These are phyloP conservation scores for Conus canariensis DNA, from an alignment of 2,888 invertebrate species.

Conservation along the genomic window DNA sequence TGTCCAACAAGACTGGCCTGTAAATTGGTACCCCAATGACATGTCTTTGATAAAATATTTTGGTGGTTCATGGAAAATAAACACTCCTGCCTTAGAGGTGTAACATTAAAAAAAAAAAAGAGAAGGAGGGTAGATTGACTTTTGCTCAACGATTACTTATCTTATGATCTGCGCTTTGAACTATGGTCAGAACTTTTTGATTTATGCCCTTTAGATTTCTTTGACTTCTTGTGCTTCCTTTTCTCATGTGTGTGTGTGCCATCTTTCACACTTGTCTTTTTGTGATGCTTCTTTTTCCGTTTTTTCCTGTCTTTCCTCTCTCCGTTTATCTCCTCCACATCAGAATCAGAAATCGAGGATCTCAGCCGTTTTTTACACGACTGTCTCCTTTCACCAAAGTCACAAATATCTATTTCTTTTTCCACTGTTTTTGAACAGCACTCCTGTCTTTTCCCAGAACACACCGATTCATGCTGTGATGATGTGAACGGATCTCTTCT, in stretches of 20 bases:
- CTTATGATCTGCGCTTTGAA: background rate
- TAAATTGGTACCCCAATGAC: too few relatives aligned
- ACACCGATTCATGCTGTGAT: background rate
- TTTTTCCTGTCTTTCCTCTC: conserved; percentile 19
- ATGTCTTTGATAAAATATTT: too few relatives aligned
- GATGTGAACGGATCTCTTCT: background rate
- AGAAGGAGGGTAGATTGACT: too few relatives aligned
- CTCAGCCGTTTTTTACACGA: background rate
- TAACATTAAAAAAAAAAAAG: too few relatives aligned
- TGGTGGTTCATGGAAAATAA: too few relatives aligned
- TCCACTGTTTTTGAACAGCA: background rate
- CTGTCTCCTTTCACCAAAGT: background rate
- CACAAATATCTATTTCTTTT: background rate
- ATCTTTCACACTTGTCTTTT: conserved; percentile 22
- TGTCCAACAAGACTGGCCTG: too few relatives aligned
- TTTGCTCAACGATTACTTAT: background rate
- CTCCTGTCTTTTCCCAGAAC: background rate
- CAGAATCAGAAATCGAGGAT: background rate
- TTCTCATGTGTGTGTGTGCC: conserved; percentile 39
- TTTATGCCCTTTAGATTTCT: conserved; percentile 42
- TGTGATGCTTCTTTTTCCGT: conserved; percentile 1
- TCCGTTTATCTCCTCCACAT: background rate
- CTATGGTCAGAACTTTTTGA: conserved; percentile 26
- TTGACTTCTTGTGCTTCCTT: conserved; percentile 49
- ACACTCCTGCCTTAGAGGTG: too few relatives aligned